Percentiles rank a stretch among this genome's conserved stretches.
phyloP scores from a whole-genome alignment of 2,888 invertebrate species.

The Acrobasis suavella region DNA sequence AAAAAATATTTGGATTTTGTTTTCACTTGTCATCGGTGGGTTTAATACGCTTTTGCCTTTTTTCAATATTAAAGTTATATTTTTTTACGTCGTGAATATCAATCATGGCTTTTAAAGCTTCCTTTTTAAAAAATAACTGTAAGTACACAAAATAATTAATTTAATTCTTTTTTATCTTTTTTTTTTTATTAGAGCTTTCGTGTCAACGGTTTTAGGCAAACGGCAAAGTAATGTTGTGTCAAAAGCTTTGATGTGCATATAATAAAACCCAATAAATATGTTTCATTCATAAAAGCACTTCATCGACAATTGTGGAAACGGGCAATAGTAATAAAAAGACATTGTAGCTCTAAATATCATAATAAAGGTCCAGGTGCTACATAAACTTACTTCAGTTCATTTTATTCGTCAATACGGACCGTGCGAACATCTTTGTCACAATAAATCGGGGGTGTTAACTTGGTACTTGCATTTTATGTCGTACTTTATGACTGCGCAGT shows the following conservation, averaged over 20 bases:
- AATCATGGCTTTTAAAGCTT: too few species aligned
- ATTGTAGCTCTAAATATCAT: constrained; percentile 34
- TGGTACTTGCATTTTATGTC: constrained; percentile 17
- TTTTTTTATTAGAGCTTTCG: too few species aligned
- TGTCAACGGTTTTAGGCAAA: too few species aligned
- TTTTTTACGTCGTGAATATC: too few species aligned
- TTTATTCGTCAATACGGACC: constrained; percentile 41
- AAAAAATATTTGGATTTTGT: too few species aligned
- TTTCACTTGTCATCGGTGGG: too few species aligned
- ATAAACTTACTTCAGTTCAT: constrained; percentile 31
- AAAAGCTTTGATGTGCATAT: neutral
- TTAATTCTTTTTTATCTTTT: too few species aligned
- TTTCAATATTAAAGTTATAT: too few species aligned
- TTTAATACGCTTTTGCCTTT: too few species aligned
- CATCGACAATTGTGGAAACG: constrained; percentile 19
- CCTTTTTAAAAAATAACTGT: too few species aligned
- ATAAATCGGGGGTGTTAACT: constrained; percentile 45
- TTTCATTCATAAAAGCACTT: constrained; percentile 15
- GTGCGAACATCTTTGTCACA: constrained; percentile 44
- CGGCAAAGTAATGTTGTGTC: constrained; percentile 2
- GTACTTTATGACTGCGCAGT: constrained; percentile 21
- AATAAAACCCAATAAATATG: constrained; percentile 14
- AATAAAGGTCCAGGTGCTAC: constrained; percentile 36
- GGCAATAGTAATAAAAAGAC: constrained; percentile 25
- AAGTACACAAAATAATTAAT: too few species aligned